Evolutionary conservation across 2,113 vertebrate genomes (phyloP).

Genomic region (Tringa solitaria): DNA sequence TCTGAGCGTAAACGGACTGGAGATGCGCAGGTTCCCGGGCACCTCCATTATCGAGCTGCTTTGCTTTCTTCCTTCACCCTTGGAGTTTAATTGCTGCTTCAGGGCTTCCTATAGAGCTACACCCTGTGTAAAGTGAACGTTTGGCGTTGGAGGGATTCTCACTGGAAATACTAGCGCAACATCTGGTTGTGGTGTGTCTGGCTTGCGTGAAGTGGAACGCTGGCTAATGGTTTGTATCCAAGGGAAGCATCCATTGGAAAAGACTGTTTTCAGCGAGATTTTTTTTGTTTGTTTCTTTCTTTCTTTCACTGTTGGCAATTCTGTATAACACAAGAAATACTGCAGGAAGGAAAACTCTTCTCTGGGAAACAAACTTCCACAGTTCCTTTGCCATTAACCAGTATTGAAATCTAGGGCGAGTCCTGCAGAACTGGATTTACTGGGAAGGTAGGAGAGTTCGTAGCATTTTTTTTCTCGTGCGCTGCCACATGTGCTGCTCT

Average conservation of each 20-base stretch:
- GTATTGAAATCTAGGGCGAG: neutral
- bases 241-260: neutral
- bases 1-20: neutral
- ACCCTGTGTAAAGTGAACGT: neutral
- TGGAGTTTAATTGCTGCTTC: neutral
- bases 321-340: neutral
- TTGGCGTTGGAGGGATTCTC: neutral
- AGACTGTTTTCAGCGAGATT: neutral
- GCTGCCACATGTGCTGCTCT: neutral
- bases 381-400: neutral
- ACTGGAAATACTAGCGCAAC: accelerated
- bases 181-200: neutral
- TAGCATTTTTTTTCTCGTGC: neutral
- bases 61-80: accelerated
- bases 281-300: neutral
- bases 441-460: neutral
- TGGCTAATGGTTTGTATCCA: neutral
- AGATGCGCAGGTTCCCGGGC: neutral
- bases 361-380: neutral
- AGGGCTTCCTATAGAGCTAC: neutral
- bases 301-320: neutral
- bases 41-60: neutral
- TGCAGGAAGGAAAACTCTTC: neutral
- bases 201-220: neutral
- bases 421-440: neutral